Base-by-base conservation (phyloP, 2,797 vertebrate species). In the Sebastes hubbsi region DNA sequence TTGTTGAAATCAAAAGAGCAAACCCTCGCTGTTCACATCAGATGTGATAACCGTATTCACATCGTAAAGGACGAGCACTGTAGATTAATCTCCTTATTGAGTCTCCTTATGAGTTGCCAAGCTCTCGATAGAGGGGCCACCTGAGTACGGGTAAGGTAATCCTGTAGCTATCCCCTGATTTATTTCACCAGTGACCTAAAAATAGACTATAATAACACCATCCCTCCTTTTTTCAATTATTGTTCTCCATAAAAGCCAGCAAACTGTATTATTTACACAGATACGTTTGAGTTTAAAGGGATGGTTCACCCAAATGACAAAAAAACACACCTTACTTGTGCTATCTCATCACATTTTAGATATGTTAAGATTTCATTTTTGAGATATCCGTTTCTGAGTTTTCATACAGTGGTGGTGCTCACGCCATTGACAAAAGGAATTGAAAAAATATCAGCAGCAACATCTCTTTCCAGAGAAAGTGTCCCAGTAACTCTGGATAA, bases 1-100 rank as follows among this genome's bases (percentile, higher is more conserved):
- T 34, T 72, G 71, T 69, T 82, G 72, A 59, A 84, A 87, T 92
- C 80, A 86, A 81, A 88, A 14, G 42, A 77, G 60, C 10, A 27
- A 77, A 72, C 58, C 61, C 18, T 69, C 74, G 62, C 30, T 82
- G 75, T 79, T 86, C 58, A 55, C 55, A 74, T 83, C 25, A 70
- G 52, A 85, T 71, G 61, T 70, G 80, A 83, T 80, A 66, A 81
- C 60, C 64, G 36, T 36, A 67, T 78, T 62, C 52, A 46, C 64
- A 52, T 27, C 10, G 14, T 71, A 64, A 32, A 64, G 60, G 56
- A 75, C 58, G 70, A 65, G 46, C 11, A 25, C 32, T 6, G 1
- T 22, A 60, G 18, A 77, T 66, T 52, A 34, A 36, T 69, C n/a
- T 73, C 58, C 20, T 27, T 74, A n/a, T 76, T 72, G 67, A 49